Conservation (phyloP, 2,888 invertebrate genomes). For the Corbicula japonica region DNA sequence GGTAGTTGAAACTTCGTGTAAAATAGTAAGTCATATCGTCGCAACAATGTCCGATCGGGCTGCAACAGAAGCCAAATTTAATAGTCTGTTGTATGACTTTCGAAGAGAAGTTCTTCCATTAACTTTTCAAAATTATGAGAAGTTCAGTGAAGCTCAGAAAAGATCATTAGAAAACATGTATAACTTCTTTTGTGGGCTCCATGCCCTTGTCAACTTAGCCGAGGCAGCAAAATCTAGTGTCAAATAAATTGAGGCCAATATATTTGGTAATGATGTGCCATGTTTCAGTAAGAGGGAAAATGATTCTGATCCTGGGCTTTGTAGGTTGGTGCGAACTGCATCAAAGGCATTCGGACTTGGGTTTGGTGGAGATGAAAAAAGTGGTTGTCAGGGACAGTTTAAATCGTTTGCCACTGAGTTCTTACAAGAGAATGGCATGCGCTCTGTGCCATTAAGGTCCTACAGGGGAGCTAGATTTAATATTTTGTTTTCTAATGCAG, state of each 20-base stretch:
- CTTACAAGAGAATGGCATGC: constrained; percentile 1
- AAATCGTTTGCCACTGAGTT: constrained; percentile 28
- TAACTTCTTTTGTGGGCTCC: constrained; percentile 56
- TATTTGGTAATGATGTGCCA: constrained; percentile 43
- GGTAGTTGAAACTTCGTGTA: constrained; percentile 22
- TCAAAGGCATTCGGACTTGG: constrained; percentile 52
- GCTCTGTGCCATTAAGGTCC: constrained; percentile 32
- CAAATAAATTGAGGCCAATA: constrained; percentile 35
- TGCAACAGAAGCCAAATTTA: constrained; percentile 53
- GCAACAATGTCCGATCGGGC: constrained; percentile 50
- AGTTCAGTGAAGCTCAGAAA: constrained; percentile 41
- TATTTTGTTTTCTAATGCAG: constrained; percentile 32
- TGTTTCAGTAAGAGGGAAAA: constrained; percentile 7
- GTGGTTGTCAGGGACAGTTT: constrained; percentile 30
- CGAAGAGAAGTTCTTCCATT: constrained; percentile 51
- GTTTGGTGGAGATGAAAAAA: constrained; percentile 57
- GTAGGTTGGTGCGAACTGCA: constrained; percentile 46
- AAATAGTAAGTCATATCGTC: constrained; percentile 34
- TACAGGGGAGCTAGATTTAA: constrained; percentile 42
- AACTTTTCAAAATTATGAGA: constrained; percentile 41
- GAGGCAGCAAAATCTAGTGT: constrained; percentile 42
- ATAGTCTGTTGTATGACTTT: constrained; percentile 41
- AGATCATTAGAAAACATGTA: constrained; percentile 33
- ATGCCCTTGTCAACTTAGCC: constrained; percentile 52
- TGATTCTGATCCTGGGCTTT: constrained; percentile 34